Percentiles rank a stretch among this genome's conserved stretches.
Evolutionary conservation across 2,113 vertebrate genomes (phyloP).

Genomic region (Cyprinodon variegatus): DNA sequence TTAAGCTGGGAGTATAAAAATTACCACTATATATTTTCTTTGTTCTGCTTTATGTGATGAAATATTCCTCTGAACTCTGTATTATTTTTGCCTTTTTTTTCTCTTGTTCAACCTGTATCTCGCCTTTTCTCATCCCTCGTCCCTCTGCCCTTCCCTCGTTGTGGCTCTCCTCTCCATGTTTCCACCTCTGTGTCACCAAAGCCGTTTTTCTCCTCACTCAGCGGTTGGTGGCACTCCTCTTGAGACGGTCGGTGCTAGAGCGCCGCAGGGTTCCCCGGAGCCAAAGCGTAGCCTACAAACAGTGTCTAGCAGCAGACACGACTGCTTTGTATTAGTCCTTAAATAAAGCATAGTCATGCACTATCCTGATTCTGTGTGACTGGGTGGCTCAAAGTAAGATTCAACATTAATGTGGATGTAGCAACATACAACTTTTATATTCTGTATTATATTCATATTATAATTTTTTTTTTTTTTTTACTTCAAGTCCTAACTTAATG

Average conservation of each 20-base stretch:
- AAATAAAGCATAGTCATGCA: slow-evolving; percentile 63
- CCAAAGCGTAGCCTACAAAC: slow-evolving; percentile 75
- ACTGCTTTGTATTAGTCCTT: slow-evolving; percentile 66
- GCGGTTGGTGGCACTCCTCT: slow-evolving; percentile 64
- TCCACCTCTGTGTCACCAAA: slow-evolving; percentile 63
- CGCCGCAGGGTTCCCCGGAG: slow-evolving; percentile 78
- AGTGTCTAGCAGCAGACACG: slow-evolving; percentile 67
- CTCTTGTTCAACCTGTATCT: slow-evolving; percentile 6
- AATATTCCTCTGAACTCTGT: slow-evolving; percentile 27
- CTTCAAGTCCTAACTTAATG: too few relatives aligned
- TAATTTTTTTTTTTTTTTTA: too few relatives aligned
- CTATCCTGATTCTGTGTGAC: slow-evolving; percentile 49
- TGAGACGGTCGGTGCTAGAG: slow-evolving; percentile 68
- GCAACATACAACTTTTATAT: not conserved
- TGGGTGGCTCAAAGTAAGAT: slow-evolving; percentile 25
- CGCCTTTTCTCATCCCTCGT: slow-evolving; percentile 16
- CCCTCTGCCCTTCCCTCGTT: slow-evolving; percentile 17
- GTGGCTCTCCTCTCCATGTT: slow-evolving; percentile 46
- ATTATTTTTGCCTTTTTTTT: slow-evolving; percentile 8
- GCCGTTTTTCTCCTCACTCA: slow-evolving; percentile 69
- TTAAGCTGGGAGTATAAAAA: slow-evolving; percentile 17
- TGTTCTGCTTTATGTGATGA: slow-evolving; percentile 26
- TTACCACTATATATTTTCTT: slow-evolving; percentile 2
- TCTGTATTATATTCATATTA: not conserved
- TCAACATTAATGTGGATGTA: slow-evolving; percentile 14